A percentile compares a stretch with the other conserved stretches of the same genome.
phyloP scores from a whole-genome alignment of 2,113 vertebrate genomes.

The Bubalus kerabau region DNA sequence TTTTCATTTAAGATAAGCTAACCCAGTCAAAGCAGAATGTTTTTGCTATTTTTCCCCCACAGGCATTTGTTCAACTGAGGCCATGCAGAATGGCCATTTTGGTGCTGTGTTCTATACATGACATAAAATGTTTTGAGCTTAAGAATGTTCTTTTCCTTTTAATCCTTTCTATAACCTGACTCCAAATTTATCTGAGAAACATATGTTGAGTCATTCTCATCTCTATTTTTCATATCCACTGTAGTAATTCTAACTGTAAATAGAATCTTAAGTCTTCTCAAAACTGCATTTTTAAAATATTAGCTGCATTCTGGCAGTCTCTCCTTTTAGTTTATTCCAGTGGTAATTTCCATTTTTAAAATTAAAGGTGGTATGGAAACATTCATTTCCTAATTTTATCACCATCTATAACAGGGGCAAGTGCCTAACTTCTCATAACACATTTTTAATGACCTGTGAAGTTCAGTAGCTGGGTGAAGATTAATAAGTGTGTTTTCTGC shows the following conservation, averaged over 20 bases:
- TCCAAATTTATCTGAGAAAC: neutral
- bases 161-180: neutral
- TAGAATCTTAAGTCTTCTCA: neutral
- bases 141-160: neutral
- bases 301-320: neutral
- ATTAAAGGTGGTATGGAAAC: neutral
- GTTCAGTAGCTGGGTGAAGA: neutral
- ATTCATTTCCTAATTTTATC: neutral
- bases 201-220: neutral
- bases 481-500: neutral
- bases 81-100: neutral
- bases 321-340: neutral
- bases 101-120: neutral
- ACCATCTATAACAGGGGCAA: neutral
- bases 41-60: neutral
- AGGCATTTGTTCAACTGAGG: neutral
- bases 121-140: neutral
- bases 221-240: neutral
- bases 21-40: neutral
- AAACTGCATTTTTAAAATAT: neutral
- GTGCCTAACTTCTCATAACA: conserved; percentile 4
- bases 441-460: conserved; percentile 31
- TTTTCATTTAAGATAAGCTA: neutral
- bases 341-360: conserved; percentile 27
- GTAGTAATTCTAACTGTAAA: neutral